A percentile compares a stretch with the other conserved stretches of the same genome.
Evolutionary conservation across 1,140 invertebrate species (phyloP).

Genomic region (Drosophila repletoides): DNA sequence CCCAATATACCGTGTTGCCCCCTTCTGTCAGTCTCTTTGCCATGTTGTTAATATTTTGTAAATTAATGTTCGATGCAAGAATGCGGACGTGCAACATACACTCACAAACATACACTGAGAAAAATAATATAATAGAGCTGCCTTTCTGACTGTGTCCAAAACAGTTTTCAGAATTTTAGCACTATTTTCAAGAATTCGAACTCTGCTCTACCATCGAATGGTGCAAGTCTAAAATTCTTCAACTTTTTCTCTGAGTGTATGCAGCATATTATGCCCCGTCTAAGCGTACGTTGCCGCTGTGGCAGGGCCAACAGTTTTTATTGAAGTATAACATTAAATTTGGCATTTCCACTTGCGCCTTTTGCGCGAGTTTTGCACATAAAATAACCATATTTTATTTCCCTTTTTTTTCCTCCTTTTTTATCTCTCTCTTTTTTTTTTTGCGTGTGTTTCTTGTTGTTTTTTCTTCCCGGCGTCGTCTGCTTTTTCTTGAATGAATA

Average conservation of each 20-base stretch:
- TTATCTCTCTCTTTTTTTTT: background rate
- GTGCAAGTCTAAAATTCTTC: no score
- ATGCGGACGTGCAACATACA: slow-evolving; percentile 61
- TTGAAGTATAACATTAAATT: slow-evolving; percentile 77
- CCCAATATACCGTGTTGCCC: background rate
- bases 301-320: slow-evolving; percentile 61
- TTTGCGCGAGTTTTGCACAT: slow-evolving; percentile 35
- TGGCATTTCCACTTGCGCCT: slow-evolving; percentile 56
- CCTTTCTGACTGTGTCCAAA: no score
- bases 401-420: background rate
- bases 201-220: no score
- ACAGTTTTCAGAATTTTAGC: no score
- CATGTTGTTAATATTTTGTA: slow-evolving; percentile 77
- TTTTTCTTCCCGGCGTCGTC: slow-evolving; percentile 17
- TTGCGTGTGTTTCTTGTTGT: background rate
- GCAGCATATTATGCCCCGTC: slow-evolving; percentile 19
- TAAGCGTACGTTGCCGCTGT: slow-evolving; percentile 46
- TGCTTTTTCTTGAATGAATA: background rate
- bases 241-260: no score
- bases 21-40: slow-evolving; percentile 34
- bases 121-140: background rate
- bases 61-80: slow-evolving; percentile 78
- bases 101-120: background rate
- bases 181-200: no score
- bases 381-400: slow-evolving; percentile 48